A percentile compares a stretch with the other conserved stretches of the same genome.
phyloP scores from a whole-genome alignment of 2,113 vertebrate genomes.

The Probosciger aterrimus region DNA sequence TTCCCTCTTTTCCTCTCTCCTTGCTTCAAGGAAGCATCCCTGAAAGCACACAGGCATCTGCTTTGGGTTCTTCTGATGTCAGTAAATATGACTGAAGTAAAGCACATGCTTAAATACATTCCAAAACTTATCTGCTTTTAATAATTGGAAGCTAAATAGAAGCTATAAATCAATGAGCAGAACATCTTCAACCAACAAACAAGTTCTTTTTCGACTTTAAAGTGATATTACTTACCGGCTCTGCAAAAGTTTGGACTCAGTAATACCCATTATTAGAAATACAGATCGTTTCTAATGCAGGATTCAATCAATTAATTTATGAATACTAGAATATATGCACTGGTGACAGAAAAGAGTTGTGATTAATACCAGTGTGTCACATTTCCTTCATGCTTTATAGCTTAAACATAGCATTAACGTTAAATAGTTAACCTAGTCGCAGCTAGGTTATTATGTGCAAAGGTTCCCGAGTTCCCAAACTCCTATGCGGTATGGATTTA shows the following conservation, averaged over 20 bases:
- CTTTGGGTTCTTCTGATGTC: neutral
- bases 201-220: neutral
- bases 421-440: neutral
- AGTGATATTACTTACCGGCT: neutral
- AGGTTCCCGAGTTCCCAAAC: neutral
- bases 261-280: neutral
- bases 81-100: neutral
- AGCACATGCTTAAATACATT: neutral
- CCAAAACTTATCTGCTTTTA: conserved; percentile 25
- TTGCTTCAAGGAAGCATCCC: neutral
- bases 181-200: neutral
- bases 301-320: neutral
- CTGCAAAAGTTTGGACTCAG: neutral
- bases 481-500: neutral
- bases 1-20: neutral
- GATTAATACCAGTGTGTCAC: neutral
- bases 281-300: neutral
- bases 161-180: neutral
- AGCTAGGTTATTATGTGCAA: neutral
- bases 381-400: neutral
- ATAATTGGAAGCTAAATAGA: conserved; percentile 24
- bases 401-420: neutral
- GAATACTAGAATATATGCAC: neutral
- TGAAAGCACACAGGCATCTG: conserved; percentile 24
- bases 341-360: neutral